Base-by-base conservation (phyloP, 2,888 invertebrate genomes). In the Antitype chi region DNA sequence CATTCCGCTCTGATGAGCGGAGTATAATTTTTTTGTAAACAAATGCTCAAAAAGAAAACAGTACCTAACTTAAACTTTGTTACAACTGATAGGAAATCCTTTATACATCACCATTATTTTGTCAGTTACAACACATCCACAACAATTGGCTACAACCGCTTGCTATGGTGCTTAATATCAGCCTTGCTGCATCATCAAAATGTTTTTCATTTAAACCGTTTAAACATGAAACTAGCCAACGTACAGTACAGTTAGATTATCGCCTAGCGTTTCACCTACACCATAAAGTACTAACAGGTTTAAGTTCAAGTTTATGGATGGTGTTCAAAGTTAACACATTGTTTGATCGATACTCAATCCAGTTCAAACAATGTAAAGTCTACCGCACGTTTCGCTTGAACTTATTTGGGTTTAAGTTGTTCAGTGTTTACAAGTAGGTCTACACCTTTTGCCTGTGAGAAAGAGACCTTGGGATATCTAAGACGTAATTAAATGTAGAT, bases 351-450 rank as follows among this genome's bases (percentile, higher is more conserved):
- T 71, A 55, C 38, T 49, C 53, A 52, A 55, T 49, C 25, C n/a
- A 49, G n/a, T 49, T 62, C 59, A 78, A 72, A 72, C 60, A 59
- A 70, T 78, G 23, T 71, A 11, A 55, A 28, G 53, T 78, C 47
- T 55, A 15, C 38, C 57, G 20, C 69, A 64, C 69, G 49, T 38
- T 38, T 25, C n/a, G 49, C n/a, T 28, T 52, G 11, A 62, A 76
- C 28, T 63, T 52, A 38, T 32, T 49, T 52, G 28, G 47, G 32
- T 62, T 52, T n/a, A 20, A 4, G 20, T 60, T 38, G 25, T 25
- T 75, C 28, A 38, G 32, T 49, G 76, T 72, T 52, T 9, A n/a
- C n/a, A n/a, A n/a, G n/a, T n/a, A n/a, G 57, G 15, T 47, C 25
- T 55, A 9, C 47, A 47, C 49, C 15, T 28, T 13, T 49, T 64